Conservation (phyloP, 1,140 invertebrate genomes). For the Nylanderia fulva region DNA sequence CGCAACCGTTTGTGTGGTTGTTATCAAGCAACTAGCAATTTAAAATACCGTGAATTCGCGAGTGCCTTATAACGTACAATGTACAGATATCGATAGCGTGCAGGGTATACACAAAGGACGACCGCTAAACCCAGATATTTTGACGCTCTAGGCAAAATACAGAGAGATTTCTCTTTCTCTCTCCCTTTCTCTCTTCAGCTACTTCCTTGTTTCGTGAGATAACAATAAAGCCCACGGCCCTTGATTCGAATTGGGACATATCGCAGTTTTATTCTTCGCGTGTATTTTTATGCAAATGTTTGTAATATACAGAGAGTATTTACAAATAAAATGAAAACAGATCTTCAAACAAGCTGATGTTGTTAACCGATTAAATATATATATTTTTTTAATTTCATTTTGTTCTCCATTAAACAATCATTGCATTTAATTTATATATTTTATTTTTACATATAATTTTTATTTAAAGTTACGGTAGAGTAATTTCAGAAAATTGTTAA, state of each 20-base stretch:
- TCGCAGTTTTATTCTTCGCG: constrained; percentile 35
- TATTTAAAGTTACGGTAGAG: neutral
- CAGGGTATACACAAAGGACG: constrained; percentile 48
- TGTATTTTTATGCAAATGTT: constrained; percentile 51
- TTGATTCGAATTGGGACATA: constrained; percentile 46
- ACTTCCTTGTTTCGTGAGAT: constrained; percentile 53
- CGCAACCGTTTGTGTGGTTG: constrained; percentile 14
- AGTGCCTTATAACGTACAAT: neutral
- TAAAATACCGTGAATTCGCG: constrained; percentile 51
- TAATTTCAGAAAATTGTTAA: neutral
- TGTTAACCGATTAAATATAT: neutral
- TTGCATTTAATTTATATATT: constrained; percentile 11
- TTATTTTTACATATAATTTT: neutral
- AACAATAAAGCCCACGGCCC: constrained; percentile 50
- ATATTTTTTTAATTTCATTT: neutral
- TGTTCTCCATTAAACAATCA: neutral
- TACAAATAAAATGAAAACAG: constrained; percentile 8
- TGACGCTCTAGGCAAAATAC: constrained; percentile 60
- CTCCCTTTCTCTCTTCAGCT: constrained; percentile 8
- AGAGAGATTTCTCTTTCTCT: neutral
- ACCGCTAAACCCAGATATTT: constrained; percentile 59
- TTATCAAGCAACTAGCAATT: constrained; percentile 57
- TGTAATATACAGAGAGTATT: constrained; percentile 5
- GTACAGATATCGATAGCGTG: constrained; percentile 55
- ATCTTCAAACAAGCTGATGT: neutral